Evolutionary conservation across 1,140 invertebrate species (phyloP), one percentile per base, ranked within the genome.

Genomic region (Myzus persicae): DNA sequence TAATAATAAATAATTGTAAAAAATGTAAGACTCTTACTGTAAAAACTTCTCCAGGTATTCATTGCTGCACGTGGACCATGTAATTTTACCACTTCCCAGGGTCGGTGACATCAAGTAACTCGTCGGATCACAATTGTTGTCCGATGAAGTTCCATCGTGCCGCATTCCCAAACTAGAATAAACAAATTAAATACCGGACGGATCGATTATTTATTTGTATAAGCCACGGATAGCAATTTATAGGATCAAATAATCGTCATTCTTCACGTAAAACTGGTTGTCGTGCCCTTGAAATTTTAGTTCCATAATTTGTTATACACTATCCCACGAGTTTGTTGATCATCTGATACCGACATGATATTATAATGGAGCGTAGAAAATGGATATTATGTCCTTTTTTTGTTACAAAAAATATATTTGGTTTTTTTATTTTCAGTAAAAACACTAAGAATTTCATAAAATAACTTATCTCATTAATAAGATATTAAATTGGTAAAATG

Each of bases 41-140:
- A 97, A 94, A 94, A 97, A 97, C 93, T 95, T 95, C 59, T 96
- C 95, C 9, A 97, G 94, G 94, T 97, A 97, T 94, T 95, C 95
- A 91, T 95, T 94, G 94, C 96, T 97, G 93, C 96, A 97, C 40
- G 96, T 93, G 7, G 96, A 97, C 96, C 96, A 97, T 11, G 96
- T 96, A 54, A 96, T 97, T 95, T 97, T 97, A 9, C 96, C 96
- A 94, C 96, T 96, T 7, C 96, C 96, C 91, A 97, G 94, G 36
- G 96, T 97, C n/a, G 96, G 96, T 8, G 96, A 96, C 96, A 97
- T 97, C 38, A 97, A 96, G 94, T 96, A 96, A 94, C 96, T 96
- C 14, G 95, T 95, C 11, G 96, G 96, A 94, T 97, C 96, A 94
- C 96, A 97, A 38, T 96, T 95, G 94, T 97, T 97, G 54, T 96